These are phyloP conservation scores for Saccostrea cuccullata DNA, from an alignment of 1,140 invertebrate species.

Conservation along the genomic window DNA sequence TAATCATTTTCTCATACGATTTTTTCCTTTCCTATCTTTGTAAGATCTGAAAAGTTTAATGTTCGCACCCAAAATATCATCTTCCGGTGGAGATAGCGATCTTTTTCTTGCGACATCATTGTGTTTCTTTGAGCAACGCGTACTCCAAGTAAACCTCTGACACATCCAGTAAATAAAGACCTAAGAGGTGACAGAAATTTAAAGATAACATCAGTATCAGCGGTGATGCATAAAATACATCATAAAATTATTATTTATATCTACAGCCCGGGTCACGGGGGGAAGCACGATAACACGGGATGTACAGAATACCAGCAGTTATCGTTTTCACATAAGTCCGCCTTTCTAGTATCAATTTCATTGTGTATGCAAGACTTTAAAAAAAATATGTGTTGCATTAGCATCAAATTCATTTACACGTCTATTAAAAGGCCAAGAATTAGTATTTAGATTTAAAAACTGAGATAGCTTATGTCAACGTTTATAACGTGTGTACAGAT, in stretches of 20 bases:
- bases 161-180: slow-evolving; percentile 16
- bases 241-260: slow-evolving; percentile 22
- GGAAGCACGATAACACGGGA: neutral
- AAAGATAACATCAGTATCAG: slow-evolving; percentile 5
- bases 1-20: neutral
- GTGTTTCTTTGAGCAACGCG: neutral
- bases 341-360: slow-evolving; percentile 8
- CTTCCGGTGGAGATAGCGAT: slow-evolving; percentile 30
- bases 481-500: too few species aligned
- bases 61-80: neutral
- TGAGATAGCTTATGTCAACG: too few species aligned
- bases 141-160: neutral
- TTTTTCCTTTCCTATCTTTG: slow-evolving; percentile 14
- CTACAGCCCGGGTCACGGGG: neutral
- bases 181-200: slow-evolving; percentile 14
- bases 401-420: neutral
- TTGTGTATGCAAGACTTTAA: neutral
- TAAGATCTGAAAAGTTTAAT: slow-evolving; percentile 29
- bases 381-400: neutral
- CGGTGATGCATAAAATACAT: slow-evolving; percentile 20
- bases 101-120: slow-evolving; percentile 8
- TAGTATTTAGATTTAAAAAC: neutral
- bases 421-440: neutral
- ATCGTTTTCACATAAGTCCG: neutral
- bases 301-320: neutral